Conservation (phyloP, 2,113 vertebrate species). For the Atlantisia rogersi region DNA sequence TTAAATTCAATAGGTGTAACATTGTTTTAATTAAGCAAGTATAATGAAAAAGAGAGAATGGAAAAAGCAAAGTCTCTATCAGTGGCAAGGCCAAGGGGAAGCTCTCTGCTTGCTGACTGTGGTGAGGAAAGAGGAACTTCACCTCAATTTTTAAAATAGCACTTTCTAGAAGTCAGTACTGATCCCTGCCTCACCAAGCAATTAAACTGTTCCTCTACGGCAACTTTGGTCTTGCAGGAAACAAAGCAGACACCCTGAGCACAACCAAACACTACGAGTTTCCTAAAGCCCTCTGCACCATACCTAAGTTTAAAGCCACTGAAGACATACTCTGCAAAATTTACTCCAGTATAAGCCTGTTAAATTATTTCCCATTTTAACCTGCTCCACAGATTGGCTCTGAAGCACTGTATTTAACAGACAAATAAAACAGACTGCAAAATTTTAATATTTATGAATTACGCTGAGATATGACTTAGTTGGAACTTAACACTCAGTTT, state of each 20-base stretch:
- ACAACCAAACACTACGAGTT: background rate
- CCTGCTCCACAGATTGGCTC: background rate
- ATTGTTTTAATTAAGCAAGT: background rate
- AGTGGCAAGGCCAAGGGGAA: background rate
- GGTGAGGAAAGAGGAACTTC: background rate
- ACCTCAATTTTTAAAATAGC: background rate
- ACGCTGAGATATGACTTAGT: background rate
- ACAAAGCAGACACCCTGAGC: background rate
- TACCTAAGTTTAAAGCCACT: background rate
- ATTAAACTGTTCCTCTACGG: background rate
- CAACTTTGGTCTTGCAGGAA: background rate
- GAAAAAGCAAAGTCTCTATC: background rate
- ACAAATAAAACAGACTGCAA: background rate
- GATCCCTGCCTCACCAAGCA: background rate
- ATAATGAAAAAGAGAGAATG: background rate
- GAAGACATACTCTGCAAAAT: background rate
- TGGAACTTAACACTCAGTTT: background rate
- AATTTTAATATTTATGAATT: background rate
- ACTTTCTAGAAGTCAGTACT: background rate
- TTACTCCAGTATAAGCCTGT: background rate
- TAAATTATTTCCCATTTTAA: background rate
- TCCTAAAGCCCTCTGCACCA: background rate
- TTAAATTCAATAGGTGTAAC: background rate
- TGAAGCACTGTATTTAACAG: background rate
- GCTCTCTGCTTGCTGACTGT: background rate